Base-by-base conservation (phyloP, 2,797 vertebrate species). In the Aldrovandia affinis region DNA sequence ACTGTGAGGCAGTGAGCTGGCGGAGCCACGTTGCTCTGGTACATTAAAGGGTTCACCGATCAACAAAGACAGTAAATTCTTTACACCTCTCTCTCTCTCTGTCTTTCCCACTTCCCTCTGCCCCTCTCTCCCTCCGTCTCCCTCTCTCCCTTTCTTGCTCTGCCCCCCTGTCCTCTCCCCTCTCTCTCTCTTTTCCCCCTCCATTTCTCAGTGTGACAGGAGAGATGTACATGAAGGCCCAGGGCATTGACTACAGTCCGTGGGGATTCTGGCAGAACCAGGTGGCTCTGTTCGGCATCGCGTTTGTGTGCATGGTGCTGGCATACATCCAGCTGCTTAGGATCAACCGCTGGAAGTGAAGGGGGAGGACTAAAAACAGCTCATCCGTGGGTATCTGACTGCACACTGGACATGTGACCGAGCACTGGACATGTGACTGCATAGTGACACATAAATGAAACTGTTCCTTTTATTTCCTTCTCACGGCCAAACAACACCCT, bases 181-280 rank as follows among this genome's bases (percentile, higher is more conserved):
- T 44, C 25, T 12, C 25, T 61, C 7, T 54, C 33, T 55, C 12
- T 54, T 33, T 18, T 54, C 28, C 47, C 65, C 77, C 63, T 80
- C 22, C 75, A 28, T 70, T 30, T 83, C 82, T 79, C 90, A 96
- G 95, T 0, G 0, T 95, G 9, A 84, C 90, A 55, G 96, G 95
- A 57, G 95, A 96, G 89, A 0, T 63, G 39, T 94, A 93, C 85
- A 91, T 96, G 87, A 0, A 81, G 0, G 3, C 2, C 2, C 93
- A 93, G 88, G 87, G 47, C 15, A 90, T 96, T 1, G 92, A 96
- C 91, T 95, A 95, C 92, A 96, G 95, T 0, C 5, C 7, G 0
- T 96, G 96, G 96, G 96, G 95, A 14, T 96, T 96, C 90, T 96
- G 96, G 96, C 92, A 96, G 92, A 97, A 96, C 73, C 80, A 93